Evolutionary conservation across 2,888 invertebrate species (phyloP).

Genomic region (Euzophera pinguis): DNA sequence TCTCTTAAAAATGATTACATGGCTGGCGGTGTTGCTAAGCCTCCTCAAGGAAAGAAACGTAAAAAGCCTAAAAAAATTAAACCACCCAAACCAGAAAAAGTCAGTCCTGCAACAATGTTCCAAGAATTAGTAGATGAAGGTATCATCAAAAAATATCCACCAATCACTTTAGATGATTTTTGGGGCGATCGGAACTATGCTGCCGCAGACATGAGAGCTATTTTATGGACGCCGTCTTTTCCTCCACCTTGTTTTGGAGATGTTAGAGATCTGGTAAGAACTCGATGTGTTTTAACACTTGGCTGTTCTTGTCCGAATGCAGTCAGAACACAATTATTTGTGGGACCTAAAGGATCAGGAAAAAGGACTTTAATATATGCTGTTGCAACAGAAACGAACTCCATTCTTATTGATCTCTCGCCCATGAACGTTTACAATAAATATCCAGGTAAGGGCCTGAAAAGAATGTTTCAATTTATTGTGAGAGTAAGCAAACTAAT

Average conservation of each 20-base stretch:
- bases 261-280: conserved; percentile 78
- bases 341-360: conserved; percentile 84
- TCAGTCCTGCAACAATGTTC: conserved; percentile 83
- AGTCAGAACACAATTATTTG: conserved; percentile 82
- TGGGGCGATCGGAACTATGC: conserved; percentile 85
- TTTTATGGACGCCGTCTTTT: conserved; percentile 62
- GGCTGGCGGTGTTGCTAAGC: conserved; percentile 29
- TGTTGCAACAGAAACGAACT: conserved; percentile 86
- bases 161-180: conserved; percentile 80
- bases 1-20: conserved; percentile 68
- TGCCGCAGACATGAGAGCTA: conserved; percentile 71
- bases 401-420: conserved; percentile 88
- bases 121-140: conserved; percentile 85
- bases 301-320: conserved; percentile 62
- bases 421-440: conserved; percentile 84
- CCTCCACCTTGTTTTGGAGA: conserved; percentile 81
- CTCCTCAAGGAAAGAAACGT: conserved; percentile 50
- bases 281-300: conserved; percentile 81
- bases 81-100: conserved; percentile 81
- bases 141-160: conserved; percentile 83
- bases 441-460: conserved; percentile 84
- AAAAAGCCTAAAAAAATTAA: conserved; percentile 63
- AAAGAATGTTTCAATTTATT: conserved; percentile 83
- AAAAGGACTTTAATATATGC: conserved; percentile 86
- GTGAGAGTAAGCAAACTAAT: conserved; percentile 83